Conservation (phyloP, 2,797 vertebrate species). For the Tokudaia tokunoshimensis region DNA sequence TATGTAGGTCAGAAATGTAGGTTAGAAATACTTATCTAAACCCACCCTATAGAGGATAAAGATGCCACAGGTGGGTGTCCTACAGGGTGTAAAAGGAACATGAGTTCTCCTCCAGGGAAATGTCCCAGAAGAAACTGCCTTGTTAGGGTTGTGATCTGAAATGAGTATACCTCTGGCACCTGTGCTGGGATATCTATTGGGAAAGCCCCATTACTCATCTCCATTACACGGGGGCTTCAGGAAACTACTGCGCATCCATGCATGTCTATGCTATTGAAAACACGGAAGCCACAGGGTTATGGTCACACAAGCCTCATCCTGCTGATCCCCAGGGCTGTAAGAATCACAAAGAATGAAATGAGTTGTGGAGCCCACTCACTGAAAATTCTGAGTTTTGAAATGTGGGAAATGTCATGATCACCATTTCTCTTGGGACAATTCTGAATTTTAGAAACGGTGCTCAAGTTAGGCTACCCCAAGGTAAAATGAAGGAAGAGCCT, state of each 20-base stretch:
- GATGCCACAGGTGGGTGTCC: not conserved
- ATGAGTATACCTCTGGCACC: conserved; percentile 59
- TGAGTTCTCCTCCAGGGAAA: not conserved
- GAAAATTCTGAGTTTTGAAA: conserved; percentile 64
- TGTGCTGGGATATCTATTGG: conserved; percentile 66
- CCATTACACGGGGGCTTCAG: conserved; percentile 65
- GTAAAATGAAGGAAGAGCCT: not conserved
- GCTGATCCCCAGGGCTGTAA: not conserved
- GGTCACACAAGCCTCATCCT: conserved; percentile 63
- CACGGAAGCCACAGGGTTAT: conserved; percentile 53
- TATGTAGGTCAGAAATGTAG: not conserved
- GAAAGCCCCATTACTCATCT: conserved; percentile 80
- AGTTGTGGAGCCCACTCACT: not conserved
- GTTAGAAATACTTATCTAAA: not conserved
- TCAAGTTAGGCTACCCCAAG: not conserved
- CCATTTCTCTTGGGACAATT: conserved; percentile 36
- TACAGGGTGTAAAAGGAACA: not conserved
- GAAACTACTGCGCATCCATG: conserved; percentile 20
- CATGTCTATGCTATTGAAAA: conserved; percentile 69
- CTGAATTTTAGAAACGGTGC: not conserved
- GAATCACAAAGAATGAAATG: conserved; percentile 25
- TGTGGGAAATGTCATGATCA: conserved; percentile 14
- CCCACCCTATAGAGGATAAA: not conserved
- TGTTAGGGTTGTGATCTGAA: conserved; percentile 58
- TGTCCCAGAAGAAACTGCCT: conserved; percentile 12